These are phyloP conservation scores for Oceanites oceanicus DNA, from an alignment of 2,113 vertebrate species.

Conservation along the genomic window DNA sequence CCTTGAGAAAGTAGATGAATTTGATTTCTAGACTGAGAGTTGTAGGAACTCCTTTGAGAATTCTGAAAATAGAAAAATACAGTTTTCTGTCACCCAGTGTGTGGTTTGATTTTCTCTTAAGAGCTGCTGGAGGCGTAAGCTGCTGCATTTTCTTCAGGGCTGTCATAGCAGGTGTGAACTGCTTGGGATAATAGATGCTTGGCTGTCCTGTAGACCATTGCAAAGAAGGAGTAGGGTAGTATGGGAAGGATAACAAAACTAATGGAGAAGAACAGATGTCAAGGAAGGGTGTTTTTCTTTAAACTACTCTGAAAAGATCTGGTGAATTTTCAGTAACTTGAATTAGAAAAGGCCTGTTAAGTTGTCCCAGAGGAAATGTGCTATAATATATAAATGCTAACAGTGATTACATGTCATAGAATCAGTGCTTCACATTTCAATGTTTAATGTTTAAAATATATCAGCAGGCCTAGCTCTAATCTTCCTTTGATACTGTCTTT, in stretches of 20 bases:
- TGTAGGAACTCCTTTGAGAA: not conserved
- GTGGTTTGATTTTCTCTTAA: not conserved
- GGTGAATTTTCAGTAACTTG: not conserved
- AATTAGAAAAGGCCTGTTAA: not conserved
- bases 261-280: not conserved
- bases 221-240: not conserved
- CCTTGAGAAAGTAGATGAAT: not conserved
- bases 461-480: not conserved
- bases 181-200: not conserved
- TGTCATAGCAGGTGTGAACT: not conserved
- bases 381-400: not conserved
- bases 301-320: not conserved
- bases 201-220: not conserved
- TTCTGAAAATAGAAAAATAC: not conserved
- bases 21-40: not conserved
- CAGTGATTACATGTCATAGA: not conserved
- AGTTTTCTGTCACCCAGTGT: not conserved
- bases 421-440: not conserved
- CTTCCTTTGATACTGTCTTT: not conserved
- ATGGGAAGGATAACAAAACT: not conserved
- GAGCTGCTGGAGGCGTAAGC: not conserved
- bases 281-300: not conserved
- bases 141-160: not conserved
- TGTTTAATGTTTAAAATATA: not conserved
- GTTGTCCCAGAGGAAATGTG: not conserved